Conservation (phyloP, 2,797 vertebrate species). For the Pristis pectinata region DNA sequence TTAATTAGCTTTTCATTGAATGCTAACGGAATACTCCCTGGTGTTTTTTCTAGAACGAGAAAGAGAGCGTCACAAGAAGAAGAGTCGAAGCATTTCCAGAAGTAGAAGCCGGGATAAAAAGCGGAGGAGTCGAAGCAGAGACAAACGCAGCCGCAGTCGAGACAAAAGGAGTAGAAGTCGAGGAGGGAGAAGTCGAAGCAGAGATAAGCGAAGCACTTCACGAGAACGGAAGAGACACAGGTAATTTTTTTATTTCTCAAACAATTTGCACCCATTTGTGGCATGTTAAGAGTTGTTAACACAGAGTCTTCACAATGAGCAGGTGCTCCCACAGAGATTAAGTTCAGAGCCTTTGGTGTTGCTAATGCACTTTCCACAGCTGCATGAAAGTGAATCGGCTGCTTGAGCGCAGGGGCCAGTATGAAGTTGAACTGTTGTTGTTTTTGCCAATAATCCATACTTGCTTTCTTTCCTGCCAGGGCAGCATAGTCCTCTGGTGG, state of each 20-base stretch:
- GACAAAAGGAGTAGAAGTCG: conserved; percentile 43
- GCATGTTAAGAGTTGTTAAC: not conserved
- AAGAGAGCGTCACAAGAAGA: conserved; percentile 57
- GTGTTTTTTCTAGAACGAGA: conserved; percentile 53
- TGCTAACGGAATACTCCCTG: no score
- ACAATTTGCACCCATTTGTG: not conserved
- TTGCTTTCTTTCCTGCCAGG: no score
- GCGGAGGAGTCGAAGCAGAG: conserved; percentile 42
- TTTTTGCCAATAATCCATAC: not conserved
- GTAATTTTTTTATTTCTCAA: conserved; percentile 42
- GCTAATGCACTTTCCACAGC: not conserved
- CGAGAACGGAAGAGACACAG: conserved; percentile 64
- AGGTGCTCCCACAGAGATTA: not conserved
- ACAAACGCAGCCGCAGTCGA: conserved; percentile 61
- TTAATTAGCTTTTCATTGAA: no score
- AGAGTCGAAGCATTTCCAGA: conserved; percentile 54
- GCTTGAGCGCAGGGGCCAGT: not conserved
- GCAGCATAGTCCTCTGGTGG: not conserved
- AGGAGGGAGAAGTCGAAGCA: conserved; percentile 50
- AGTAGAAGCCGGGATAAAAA: conserved; percentile 41
- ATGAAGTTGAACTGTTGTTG: no score
- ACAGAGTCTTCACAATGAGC: not conserved
- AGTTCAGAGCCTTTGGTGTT: not conserved
- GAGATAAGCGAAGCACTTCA: conserved; percentile 58
- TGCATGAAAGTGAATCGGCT: not conserved